Evolutionary conservation across 2,888 invertebrate species (phyloP).

Genomic region (Orchesella flavescens): DNA sequence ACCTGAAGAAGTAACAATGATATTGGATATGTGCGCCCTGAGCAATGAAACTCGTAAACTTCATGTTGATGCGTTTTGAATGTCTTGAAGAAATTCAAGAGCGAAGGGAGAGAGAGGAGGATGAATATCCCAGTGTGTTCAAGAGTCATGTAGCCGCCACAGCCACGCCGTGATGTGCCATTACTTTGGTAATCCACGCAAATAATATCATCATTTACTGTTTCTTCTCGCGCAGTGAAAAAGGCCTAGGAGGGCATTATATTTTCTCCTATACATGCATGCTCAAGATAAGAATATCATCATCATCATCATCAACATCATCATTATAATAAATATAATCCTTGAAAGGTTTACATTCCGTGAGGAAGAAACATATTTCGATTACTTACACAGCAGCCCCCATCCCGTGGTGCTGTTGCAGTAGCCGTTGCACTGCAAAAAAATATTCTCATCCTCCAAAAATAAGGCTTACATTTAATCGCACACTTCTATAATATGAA

Average conservation of each 20-base stretch:
- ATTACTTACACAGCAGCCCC: background rate
- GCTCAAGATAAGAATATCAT: slow-evolving; percentile 30
- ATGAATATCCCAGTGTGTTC: background rate
- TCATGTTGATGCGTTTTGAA: slow-evolving; percentile 15
- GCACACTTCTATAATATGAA: too few species aligned
- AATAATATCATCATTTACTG: slow-evolving; percentile 30
- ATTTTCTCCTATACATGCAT: slow-evolving; percentile 35
- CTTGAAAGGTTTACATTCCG: slow-evolving; percentile 21
- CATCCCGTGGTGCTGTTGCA: background rate
- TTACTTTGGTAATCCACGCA: slow-evolving; percentile 23
- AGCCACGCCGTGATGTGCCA: slow-evolving; percentile 7
- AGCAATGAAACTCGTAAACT: slow-evolving; percentile 39
- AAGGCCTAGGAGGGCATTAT: slow-evolving; percentile 36
- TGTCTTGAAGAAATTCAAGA: slow-evolving; percentile 3
- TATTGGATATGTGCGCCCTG: slow-evolving; percentile 37
- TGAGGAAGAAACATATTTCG: background rate
- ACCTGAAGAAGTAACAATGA: slow-evolving; percentile 55
- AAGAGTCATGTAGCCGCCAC: background rate
- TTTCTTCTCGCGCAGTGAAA: slow-evolving; percentile 23
- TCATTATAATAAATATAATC: slow-evolving; percentile 37
- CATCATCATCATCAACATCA: slow-evolving; percentile 31
- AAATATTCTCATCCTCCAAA: slow-evolving; percentile 18
- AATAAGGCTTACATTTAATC: too few species aligned
- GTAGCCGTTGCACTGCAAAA: background rate
- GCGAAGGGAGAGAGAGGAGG: slow-evolving; percentile 19